These are phyloP conservation scores for Caenorhabditis zanzibari DNA, from an alignment of 2,888 invertebrate species.

Conservation along the genomic window DNA sequence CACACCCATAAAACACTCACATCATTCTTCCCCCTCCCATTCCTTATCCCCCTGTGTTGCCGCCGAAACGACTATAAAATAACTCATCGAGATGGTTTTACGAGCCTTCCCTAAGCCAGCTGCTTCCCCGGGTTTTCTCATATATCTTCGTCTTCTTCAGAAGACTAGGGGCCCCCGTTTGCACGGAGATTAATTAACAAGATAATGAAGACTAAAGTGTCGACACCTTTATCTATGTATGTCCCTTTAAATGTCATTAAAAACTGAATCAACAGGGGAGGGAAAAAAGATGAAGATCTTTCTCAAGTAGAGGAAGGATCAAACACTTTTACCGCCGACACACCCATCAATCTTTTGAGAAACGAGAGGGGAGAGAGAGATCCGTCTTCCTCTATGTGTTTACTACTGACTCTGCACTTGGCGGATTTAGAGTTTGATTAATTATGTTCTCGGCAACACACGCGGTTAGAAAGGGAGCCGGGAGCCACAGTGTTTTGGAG, in stretches of 20 bases:
- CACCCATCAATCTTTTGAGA: slow-evolving; percentile 36
- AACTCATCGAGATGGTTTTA: slow-evolving; percentile 49
- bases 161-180: slow-evolving; percentile 6
- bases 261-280: no score
- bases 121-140: slow-evolving; percentile 37
- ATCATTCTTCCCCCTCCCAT: neutral
- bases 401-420: slow-evolving; percentile 40
- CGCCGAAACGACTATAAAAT: slow-evolving; percentile 34
- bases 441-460: slow-evolving; percentile 39
- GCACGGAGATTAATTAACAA: slow-evolving; percentile 36
- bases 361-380: no score
- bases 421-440: slow-evolving; percentile 50
- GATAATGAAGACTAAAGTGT: neutral
- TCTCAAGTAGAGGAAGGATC: neutral
- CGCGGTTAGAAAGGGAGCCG: neutral
- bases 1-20: slow-evolving; percentile 33
- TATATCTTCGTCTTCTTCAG: slow-evolving; percentile 38
- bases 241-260: neutral
- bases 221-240: slow-evolving; percentile 32
- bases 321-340: slow-evolving; percentile 47
- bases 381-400: slow-evolving; percentile 25
- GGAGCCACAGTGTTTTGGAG: slow-evolving; percentile 1
- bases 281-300: slow-evolving; percentile 1
- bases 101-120: slow-evolving; percentile 32
- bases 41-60: neutral